phyloP scores from a whole-genome alignment of 1,140 invertebrate genomes.

The Hycleus cichorii region DNA sequence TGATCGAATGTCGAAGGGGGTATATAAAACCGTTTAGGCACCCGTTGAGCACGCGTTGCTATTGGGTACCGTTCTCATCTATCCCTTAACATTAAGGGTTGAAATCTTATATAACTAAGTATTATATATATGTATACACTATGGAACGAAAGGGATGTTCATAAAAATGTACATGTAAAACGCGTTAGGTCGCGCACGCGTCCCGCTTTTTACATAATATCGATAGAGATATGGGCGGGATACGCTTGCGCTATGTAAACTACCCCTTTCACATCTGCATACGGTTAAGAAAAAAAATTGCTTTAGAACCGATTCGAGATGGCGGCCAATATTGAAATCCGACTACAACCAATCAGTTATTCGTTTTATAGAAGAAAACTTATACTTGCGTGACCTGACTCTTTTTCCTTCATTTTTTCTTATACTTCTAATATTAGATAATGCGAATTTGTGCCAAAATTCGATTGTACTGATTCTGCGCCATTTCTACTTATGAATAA shows the following conservation, averaged over 20 bases:
- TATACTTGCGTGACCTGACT: no score
- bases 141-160: constrained; percentile 23
- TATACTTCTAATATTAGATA: no score
- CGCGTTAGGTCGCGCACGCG: constrained; percentile 34
- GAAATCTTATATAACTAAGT: constrained; percentile 25
- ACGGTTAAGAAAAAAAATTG: constrained; percentile 21
- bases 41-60: constrained; percentile 21
- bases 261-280: constrained; percentile 38
- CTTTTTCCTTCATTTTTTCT: no score
- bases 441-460: no score
- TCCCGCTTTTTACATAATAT: constrained; percentile 37
- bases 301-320: background rate
- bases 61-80: constrained; percentile 22
- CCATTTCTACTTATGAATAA: no score
- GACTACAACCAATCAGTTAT: no score
- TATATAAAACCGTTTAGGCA: constrained; percentile 19
- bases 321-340: background rate
- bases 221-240: constrained; percentile 39
- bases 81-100: constrained; percentile 12
- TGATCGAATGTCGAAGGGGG: constrained; percentile 21
- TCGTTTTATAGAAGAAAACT: no score
- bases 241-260: constrained; percentile 36
- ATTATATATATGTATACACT: constrained; percentile 2
- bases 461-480: no score
- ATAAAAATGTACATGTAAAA: constrained; percentile 40